phyloP scores from a whole-genome alignment of 2,113 vertebrate genomes.

The Uropsilus gracilis region DNA sequence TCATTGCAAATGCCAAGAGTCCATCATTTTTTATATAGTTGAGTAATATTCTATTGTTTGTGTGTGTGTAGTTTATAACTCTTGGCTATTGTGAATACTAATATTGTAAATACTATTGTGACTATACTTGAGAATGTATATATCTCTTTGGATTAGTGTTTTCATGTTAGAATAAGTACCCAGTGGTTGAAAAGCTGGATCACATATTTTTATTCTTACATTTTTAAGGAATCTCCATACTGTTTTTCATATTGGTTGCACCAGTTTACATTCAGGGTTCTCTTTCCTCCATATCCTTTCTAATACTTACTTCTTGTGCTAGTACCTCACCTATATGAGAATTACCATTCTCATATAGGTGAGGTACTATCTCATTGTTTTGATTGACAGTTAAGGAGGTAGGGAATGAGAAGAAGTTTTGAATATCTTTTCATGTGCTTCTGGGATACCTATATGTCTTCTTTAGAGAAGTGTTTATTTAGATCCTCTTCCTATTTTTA shows the following conservation, averaged over 20 bases:
- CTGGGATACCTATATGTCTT: background rate
- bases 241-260: background rate
- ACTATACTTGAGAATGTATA: background rate
- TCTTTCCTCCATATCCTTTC: background rate
- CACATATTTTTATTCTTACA: background rate
- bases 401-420: background rate
- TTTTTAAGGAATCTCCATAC: background rate
- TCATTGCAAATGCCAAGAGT: background rate
- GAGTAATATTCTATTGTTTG: background rate
- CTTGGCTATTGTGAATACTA: background rate
- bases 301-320: background rate
- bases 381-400: too few species aligned
- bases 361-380: background rate
- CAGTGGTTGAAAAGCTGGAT: background rate
- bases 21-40: background rate
- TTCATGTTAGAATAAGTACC: background rate
- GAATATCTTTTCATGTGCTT: background rate
- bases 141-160: background rate
- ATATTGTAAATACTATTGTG: too few species aligned
- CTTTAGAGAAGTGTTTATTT: background rate
- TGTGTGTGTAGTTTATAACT: background rate
- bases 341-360: background rate
- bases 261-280: background rate
- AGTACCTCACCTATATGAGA: too few species aligned
- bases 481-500: background rate